Base-by-base conservation (phyloP, 2,797 vertebrate genomes). In the Gephyroberyx darwinii region DNA sequence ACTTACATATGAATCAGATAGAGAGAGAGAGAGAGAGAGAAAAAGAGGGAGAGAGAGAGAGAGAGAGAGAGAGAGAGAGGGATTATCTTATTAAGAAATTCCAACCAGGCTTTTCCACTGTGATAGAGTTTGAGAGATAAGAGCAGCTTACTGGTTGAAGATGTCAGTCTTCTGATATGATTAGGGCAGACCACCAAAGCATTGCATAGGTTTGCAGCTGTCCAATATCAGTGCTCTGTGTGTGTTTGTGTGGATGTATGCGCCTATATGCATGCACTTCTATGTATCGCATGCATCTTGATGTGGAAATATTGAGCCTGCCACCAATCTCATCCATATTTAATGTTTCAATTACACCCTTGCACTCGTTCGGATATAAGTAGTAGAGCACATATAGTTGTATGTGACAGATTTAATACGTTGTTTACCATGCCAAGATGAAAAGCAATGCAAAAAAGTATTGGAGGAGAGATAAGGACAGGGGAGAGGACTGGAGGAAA, bases 1-100 rank as follows among this genome's bases (percentile, higher is more conserved):
- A 93, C 91, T 92, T 93, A 74, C 90, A 92, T 90, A 87, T 56
- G 74, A 92, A 92, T 91, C 88, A 92, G 89, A 88, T 82, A 71
- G 79, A 39, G 54, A 65, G 74, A 12, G n/a, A 22, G 48, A 58
- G 4, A 26, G 26, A 26, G 26, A 26, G 26, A 26, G 26, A 26
- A 4, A 26, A 4, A 26, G 26, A 26, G 60, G 54, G 62, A 61
- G 69, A 80, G 69, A 75, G 69, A 39, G 62, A 81, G 84, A 87
- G 81, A 71, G 80, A 72, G 66, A 79, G 22, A 26, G 22, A 26
- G 22, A 26, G 26, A 78, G 69, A 48, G 71, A 48, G 75, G 56
- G 66, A 55, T 76, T 62, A 77, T 79, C 80, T 81, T 81, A 75
- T 77, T 82, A 66, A 65, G 74, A 77, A 78, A 82, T 88, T 79